Conservation (phyloP, 2,888 invertebrate species). For the Holacanthella duospinosa region DNA sequence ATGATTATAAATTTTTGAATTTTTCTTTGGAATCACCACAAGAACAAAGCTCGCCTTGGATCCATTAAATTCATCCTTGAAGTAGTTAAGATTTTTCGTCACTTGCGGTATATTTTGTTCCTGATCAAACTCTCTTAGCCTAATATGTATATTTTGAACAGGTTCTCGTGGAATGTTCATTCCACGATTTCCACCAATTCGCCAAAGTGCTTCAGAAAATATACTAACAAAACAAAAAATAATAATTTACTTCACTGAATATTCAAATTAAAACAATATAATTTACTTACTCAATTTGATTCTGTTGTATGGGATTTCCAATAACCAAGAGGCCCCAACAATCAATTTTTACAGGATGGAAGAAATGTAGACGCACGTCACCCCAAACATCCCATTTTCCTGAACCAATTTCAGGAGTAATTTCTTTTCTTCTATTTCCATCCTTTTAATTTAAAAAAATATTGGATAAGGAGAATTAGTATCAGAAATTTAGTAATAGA, state of each 20-base stretch:
- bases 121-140: background rate
- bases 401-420: background rate
- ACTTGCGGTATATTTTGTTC: background rate
- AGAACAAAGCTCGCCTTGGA: slow-evolving; percentile 14
- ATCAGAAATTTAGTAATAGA: too few relatives aligned
- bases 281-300: background rate
- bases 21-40: slow-evolving; percentile 19
- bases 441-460: too few relatives aligned
- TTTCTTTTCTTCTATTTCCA: background rate
- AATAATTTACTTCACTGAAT: background rate
- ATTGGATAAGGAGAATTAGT: too few relatives aligned
- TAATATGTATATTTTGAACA: background rate
- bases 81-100: background rate
- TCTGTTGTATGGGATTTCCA: too few relatives aligned
- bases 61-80: background rate
- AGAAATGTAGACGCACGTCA: slow-evolving; percentile 14
- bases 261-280: background rate
- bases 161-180: slow-evolving; percentile 7
- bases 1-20: slow-evolving; percentile 16
- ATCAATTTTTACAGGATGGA: slow-evolving; percentile 6
- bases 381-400: slow-evolving; percentile 28
- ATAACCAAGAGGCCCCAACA: too few relatives aligned
- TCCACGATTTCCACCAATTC: slow-evolving; percentile 6
- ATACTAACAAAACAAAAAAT: too few relatives aligned
- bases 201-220: slow-evolving; percentile 1